phyloP scores from a whole-genome alignment of 2,113 vertebrate species.

The Daboia siamensis region DNA sequence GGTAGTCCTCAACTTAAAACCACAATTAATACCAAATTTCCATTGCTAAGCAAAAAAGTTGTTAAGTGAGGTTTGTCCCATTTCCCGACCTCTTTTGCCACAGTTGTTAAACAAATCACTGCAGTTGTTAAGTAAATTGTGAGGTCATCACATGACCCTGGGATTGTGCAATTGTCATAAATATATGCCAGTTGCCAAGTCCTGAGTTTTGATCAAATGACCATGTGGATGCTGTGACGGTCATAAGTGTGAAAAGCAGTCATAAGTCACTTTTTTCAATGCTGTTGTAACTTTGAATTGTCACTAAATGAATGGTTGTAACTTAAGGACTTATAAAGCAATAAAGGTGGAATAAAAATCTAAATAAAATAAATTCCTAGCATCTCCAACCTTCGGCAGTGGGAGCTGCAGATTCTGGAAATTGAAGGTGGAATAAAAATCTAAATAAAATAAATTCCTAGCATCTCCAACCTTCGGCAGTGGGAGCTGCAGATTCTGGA shows the following conservation, averaged over 20 bases:
- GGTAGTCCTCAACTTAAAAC: neutral
- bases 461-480: neutral
- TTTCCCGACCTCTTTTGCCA: neutral
- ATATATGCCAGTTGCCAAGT: neutral
- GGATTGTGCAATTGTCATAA: neutral
- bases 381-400: neutral
- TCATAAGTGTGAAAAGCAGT: neutral
- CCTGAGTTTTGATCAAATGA: neutral
- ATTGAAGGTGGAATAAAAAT: neutral
- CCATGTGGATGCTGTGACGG: neutral
- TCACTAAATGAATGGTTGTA: neutral
- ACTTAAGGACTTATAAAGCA: neutral
- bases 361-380: neutral
- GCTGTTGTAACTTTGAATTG: neutral
- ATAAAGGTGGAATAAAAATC: neutral
- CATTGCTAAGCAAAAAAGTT: neutral
- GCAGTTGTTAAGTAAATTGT: neutral
- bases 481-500: neutral
- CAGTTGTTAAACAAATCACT: neutral
- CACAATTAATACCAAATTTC: neutral
- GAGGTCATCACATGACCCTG: neutral
- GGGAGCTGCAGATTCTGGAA: neutral
- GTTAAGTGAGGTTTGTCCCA: neutral
- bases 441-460: neutral
- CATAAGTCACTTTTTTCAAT: neutral